phyloP scores from a whole-genome alignment of 2,797 vertebrate genomes.

The Halcyon smyrnensis region DNA sequence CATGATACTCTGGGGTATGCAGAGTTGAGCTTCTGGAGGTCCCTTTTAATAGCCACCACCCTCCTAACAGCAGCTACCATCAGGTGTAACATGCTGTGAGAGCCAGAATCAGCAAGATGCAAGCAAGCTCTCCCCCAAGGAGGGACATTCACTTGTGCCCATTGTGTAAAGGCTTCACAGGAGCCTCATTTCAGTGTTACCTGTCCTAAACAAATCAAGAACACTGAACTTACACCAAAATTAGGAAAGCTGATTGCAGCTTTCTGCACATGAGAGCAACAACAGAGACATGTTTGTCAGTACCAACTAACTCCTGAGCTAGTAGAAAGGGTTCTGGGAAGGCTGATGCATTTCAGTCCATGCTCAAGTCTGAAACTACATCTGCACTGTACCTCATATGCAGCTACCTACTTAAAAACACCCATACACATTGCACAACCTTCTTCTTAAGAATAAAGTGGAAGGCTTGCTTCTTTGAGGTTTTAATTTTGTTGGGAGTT shows the following conservation, averaged over 20 bases:
- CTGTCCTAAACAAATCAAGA: not conserved
- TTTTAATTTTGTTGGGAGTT: too few species aligned
- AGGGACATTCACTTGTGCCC: not conserved
- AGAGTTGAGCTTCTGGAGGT: not conserved
- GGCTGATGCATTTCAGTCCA: not conserved
- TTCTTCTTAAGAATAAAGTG: not conserved
- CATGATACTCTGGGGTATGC: fast-evolving
- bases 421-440: not conserved
- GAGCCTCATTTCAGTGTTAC: not conserved
- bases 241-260: not conserved
- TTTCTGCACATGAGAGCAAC: not conserved
- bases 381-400: too few species aligned
- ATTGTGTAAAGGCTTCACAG: not conserved
- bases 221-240: not conserved
- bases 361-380: not conserved
- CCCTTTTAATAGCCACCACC: not conserved
- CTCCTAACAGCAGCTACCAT: not conserved
- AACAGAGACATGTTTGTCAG: fast-evolving
- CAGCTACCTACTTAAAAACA: not conserved
- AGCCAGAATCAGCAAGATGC: too few species aligned
- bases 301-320: not conserved
- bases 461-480: not conserved
- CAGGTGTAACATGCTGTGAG: not conserved
- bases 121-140: not conserved
- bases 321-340: not conserved